These are phyloP conservation scores for Teleopsis dalmanni DNA, from an alignment of 1,140 invertebrate species.

Conservation along the genomic window DNA sequence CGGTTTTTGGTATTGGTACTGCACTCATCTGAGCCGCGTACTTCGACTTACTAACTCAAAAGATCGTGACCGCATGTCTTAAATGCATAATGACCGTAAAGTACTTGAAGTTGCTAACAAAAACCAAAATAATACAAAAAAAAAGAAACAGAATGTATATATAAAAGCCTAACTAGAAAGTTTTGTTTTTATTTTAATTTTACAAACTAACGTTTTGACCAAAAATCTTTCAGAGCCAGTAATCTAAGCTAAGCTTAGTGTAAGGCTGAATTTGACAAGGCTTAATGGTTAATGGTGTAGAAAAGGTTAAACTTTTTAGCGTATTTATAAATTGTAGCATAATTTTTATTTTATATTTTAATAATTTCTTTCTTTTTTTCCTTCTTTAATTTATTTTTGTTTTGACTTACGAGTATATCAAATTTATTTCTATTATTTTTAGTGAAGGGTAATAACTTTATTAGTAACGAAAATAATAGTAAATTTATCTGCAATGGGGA, in stretches of 20 bases:
- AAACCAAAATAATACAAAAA: constrained; percentile 1
- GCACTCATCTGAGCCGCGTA: too few relatives aligned
- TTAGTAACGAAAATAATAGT: neutral
- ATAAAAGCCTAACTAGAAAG: too few relatives aligned
- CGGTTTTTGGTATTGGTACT: too few relatives aligned
- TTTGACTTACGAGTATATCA: neutral
- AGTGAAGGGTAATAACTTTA: constrained; percentile 9
- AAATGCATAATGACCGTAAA: constrained; percentile 44
- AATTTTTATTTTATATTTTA: constrained; percentile 11
- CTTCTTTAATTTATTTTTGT: neutral
- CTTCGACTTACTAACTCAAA: constrained; percentile 12
- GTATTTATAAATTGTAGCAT: constrained; percentile 12
- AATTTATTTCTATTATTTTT: neutral
- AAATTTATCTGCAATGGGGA: too few relatives aligned
- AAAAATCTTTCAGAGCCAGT: too few relatives aligned
- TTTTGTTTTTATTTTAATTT: too few relatives aligned
- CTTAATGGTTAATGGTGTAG: too few relatives aligned
- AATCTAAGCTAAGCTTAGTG: too few relatives aligned
- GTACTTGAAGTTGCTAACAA: constrained; percentile 8
- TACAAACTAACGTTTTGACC: too few relatives aligned
- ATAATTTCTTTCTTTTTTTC: constrained; percentile 1
- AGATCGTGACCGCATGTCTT: constrained; percentile 45
- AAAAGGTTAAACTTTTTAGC: constrained; percentile 12
- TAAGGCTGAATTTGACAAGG: too few relatives aligned
- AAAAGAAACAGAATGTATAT: neutral